Percentiles rank a stretch among this genome's conserved stretches.
Evolutionary conservation across 2,888 invertebrate species (phyloP).

Genomic region (Tricholauxania praeusta): DNA sequence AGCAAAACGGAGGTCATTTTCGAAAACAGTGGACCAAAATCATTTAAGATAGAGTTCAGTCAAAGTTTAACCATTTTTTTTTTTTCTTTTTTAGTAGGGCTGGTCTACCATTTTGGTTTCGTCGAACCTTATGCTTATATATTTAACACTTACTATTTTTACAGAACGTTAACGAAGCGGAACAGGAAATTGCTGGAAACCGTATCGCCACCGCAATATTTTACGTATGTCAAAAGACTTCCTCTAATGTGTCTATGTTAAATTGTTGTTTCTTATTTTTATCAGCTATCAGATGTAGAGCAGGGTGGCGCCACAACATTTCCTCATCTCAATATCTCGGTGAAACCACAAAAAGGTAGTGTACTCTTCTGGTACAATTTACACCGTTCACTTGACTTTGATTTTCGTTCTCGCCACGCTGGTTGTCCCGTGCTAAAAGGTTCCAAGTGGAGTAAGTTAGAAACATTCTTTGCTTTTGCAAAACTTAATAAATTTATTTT

Average conservation of each 20-base stretch:
- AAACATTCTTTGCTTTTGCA: background rate
- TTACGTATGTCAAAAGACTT: conserved; percentile 74
- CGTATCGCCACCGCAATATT: conserved; percentile 96
- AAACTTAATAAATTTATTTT: conserved; percentile 17
- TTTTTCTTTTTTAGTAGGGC: no score
- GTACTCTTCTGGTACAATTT: conserved; percentile 97
- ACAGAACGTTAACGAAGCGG: background rate
- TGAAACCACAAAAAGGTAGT: conserved; percentile 90
- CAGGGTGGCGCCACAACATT: conserved; percentile 98
- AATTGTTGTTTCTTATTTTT: background rate
- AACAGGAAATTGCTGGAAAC: conserved; percentile 79
- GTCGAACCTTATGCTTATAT: background rate
- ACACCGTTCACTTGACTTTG: conserved; percentile 91
- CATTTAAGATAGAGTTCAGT: no score
- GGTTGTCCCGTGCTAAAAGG: conserved; percentile 97
- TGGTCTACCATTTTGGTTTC: background rate
- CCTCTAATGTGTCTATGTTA: background rate
- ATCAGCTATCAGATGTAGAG: conserved; percentile 93
- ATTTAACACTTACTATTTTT: no score
- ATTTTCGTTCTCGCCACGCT: conserved; percentile 91
- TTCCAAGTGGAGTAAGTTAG: conserved; percentile 89
- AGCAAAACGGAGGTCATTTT: no score
- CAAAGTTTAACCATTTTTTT: no score
- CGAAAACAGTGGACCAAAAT: no score
- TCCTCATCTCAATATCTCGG: conserved; percentile 84